Evolutionary conservation across 1,140 invertebrate species (phyloP), one percentile per base, ranked within the genome.

Genomic region (Macrotrachela quadricornifera): DNA sequence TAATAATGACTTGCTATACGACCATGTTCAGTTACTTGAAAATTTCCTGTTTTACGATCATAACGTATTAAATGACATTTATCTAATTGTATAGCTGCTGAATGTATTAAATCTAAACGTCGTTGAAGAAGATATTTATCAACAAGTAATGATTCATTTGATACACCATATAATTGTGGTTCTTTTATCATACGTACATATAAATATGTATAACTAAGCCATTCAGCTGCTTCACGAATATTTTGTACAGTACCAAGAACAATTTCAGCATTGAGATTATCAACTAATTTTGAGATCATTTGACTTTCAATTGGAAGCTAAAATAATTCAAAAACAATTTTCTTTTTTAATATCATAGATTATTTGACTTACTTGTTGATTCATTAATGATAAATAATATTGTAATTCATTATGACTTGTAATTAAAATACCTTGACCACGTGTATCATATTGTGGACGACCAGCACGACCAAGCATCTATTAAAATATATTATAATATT

Each of bases 381-480:
- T 99, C 55, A 97, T 74, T 17, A 99, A 73, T 0, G 90, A 96
- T 12, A 99, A 73, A 70, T 99, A 99, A 68, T 92, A 99, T 63
- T 96, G 91, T 8, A 99, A 74, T 71, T 99, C 92, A 59, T 84
- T 88, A 68, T 99, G 91, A 69, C 96, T 96, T 0, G 94, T 99
- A 37, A 99, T 92, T 14, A 99, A 76, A 59, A 99, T 96, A 63
- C 92, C 94, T 72, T 95, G 87, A 57, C 94, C 94, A 71, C 94
- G 91, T 0, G 84, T 90, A 62, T 99, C 92, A 70, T 96, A 97
- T 69, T 97, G 92, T 9, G 92, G 92, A 46, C 94, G 76, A 60
- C 94, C 94, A 50, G 94, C 92, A 63, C 94, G 73, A 57, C 94
- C 91, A 61, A 96, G 72, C 91, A 96, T 96, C 71, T n/a, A n/a